These are phyloP conservation scores for Xestobium rufovillosum DNA, from an alignment of 2,888 invertebrate species.

Conservation along the genomic window DNA sequence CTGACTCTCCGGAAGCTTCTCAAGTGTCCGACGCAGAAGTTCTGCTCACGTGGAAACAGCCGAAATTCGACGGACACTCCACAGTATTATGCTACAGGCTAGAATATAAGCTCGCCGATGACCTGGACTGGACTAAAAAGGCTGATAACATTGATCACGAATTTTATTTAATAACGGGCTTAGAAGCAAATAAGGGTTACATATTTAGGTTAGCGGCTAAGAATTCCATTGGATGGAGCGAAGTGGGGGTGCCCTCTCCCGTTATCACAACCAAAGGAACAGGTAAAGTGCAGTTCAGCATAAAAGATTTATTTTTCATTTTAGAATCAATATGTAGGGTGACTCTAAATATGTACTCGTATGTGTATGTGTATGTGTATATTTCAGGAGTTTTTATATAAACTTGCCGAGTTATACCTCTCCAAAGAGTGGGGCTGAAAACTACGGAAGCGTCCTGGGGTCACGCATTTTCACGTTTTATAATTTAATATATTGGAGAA, in stretches of 20 bases:
- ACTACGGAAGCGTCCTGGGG: too few species aligned
- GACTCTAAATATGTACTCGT: too few species aligned
- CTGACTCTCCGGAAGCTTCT: slow-evolving; percentile 81
- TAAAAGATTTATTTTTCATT: too few species aligned
- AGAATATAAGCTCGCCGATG: slow-evolving; percentile 70
- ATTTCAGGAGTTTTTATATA: too few species aligned
- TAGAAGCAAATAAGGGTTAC: slow-evolving; percentile 75
- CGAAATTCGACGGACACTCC: slow-evolving; percentile 84
- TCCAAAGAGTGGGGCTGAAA: too few species aligned
- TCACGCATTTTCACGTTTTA: too few species aligned
- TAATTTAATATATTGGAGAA: too few species aligned
- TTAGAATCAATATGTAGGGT: too few species aligned
- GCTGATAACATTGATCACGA: slow-evolving; percentile 90
- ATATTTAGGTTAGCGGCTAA: slow-evolving; percentile 82
- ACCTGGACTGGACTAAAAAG: slow-evolving; percentile 76
- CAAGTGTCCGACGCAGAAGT: slow-evolving; percentile 81
- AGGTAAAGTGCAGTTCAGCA: slow-evolving; percentile 38
- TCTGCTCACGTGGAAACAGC: slow-evolving; percentile 87
- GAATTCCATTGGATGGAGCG: slow-evolving; percentile 92
- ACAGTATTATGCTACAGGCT: slow-evolving; percentile 84
- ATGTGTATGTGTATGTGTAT: too few species aligned
- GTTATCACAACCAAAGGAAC: slow-evolving; percentile 60
- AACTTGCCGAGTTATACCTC: too few species aligned
- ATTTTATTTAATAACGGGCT: slow-evolving; percentile 73
- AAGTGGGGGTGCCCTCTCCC: slow-evolving; percentile 75